A percentile compares a stretch with the other conserved stretches of the same genome.
Evolutionary conservation across 2,797 vertebrate species (phyloP).

Genomic region (Perodicticus potto): DNA sequence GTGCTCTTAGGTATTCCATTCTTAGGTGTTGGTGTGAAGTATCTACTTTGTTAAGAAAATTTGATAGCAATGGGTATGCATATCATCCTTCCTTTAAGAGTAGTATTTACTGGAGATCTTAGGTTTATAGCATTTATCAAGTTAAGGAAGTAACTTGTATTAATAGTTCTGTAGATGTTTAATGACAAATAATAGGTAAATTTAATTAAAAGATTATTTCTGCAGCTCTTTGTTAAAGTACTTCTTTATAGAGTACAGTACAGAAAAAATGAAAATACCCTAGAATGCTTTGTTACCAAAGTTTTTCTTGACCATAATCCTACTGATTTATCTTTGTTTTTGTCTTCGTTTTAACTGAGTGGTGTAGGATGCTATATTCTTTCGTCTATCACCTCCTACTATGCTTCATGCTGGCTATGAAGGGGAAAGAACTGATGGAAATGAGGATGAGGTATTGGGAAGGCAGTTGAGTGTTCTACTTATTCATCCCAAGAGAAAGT

Average conservation of each 20-base stretch:
- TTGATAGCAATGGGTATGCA: neutral
- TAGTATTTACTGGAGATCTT: neutral
- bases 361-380: neutral
- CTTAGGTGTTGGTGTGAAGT: neutral
- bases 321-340: neutral
- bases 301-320: neutral
- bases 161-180: neutral
- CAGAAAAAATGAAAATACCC: conserved; percentile 33
- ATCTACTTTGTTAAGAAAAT: neutral
- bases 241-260: neutral
- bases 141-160: neutral
- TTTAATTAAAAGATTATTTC: conserved; percentile 6
- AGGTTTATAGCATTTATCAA: neutral
- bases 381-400: neutral
- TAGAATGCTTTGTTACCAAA: neutral
- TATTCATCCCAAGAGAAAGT: neutral
- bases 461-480: neutral
- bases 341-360: neutral
- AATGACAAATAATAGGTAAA: neutral
- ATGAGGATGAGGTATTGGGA: neutral
- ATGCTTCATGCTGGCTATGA: neutral
- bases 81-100: conserved; percentile 6
- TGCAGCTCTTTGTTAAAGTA: neutral
- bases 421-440: neutral
- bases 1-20: neutral